Evolutionary conservation across 1,140 invertebrate species (phyloP), one percentile per base, ranked within the genome.

Genomic region (Streblospio benedicti): DNA sequence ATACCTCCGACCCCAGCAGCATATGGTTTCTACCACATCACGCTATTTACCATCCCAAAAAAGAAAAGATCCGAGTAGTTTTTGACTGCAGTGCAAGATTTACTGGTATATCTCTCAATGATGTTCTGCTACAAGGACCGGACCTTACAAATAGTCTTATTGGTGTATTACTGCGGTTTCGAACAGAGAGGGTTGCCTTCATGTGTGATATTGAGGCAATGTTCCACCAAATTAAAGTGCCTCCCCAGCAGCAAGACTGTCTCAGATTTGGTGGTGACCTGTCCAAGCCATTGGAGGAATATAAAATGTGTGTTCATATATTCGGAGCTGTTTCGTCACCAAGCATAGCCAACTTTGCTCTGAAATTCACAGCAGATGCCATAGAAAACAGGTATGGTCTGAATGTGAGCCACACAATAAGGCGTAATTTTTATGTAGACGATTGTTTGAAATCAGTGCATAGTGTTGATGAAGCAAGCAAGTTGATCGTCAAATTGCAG

Each of bases 351-450:
- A 38, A 38, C n/a, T 38, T 38, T n/a, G 35, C n/a, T 9, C 35
- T 38, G n/a, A 38, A 38, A n/a, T n/a, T 9, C 35, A 38, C n/a
- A 9, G 35, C 35, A 38, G 35, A 38, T 38, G n/a, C 9, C 12
- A 9, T 27, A 9, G 45, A 49, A 49, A 9, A 25, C 25, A 14
- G 9, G 20, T 49, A 18, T 27, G 45, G 45, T 14, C 9, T 9
- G 9, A 6, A 49, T 52, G 63, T 53, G 2, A 30, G 45, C 18
- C 12, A 32, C n/a, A 57, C 61, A 2, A 43, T 65, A 2, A 18
- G 31, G 32, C 49, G 49, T 1, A 53, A 47, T 30, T 60, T 65
- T 50, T 65, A 63, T 49, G 64, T 65, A 9, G 64, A 65, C 60
- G 61, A 65, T 31, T 63, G 61, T 47, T 23, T 63, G 2, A 57